Evolutionary conservation across 2,888 invertebrate species (phyloP), one percentile per base, ranked within the genome.

Genomic region (Euproctis similis): DNA sequence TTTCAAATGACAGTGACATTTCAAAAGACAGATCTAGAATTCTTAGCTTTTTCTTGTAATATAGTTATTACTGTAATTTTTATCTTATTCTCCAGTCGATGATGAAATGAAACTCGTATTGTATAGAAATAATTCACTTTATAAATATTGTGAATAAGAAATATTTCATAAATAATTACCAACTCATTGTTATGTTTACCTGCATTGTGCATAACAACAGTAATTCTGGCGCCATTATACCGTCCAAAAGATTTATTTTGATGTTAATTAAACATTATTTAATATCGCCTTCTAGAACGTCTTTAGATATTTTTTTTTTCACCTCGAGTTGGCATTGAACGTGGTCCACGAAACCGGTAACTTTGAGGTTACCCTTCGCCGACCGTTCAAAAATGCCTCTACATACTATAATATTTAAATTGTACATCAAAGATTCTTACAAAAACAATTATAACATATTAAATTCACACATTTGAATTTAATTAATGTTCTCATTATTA

Each of bases 311-410:
- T 59, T 58, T 72, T n/a, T 74, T 64, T 71, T 72, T 76, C 72
- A 72, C 78, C 75, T 76, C 76, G 76, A 53, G 44, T 59, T 66
- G 76, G 74, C 78, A 75, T 80, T 80, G 81, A 67, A 68, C 71
- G 64, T 63, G 63, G 70, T 62, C 65, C 67, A 68, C 62, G 63
- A 69, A 78, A 81, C 81, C 81, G 81, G 81, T 80, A 78, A 52
- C 61, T 58, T 61, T 67, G 71, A 54, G 69, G 80, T 73, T 76
- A 74, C 76, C 78, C 78, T 78, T 77, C 82, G 70, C 64, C 68
- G 67, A 63, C 55, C 71, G 65, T 59, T 59, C 53, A 42, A 50
- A 49, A 53, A 51, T 49, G 40, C 47, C 50, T 43, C 39, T 46
- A 50, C 42, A 39, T 41, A 52, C 46, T 46, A 52, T 48, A 50